Evolutionary conservation across 2,797 vertebrate genomes (phyloP).

Genomic region (Acanthurus tractus): DNA sequence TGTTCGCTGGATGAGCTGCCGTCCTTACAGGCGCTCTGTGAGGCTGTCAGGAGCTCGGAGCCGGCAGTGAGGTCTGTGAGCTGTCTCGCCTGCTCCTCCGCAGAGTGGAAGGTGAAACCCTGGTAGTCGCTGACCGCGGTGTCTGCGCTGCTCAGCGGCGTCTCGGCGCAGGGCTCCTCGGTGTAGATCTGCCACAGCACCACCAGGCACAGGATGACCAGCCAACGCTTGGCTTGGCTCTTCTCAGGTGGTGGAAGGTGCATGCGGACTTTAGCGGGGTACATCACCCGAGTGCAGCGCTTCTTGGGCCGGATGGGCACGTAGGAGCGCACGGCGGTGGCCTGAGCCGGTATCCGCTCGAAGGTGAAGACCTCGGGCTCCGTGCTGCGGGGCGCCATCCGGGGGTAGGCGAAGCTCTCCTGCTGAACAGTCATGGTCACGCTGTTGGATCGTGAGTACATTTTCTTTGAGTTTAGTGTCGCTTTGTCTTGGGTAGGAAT

Average conservation of each 20-base stretch:
- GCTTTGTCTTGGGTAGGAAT: neutral
- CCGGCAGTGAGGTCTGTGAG: constrained; percentile 25
- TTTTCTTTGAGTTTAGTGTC: constrained; percentile 24
- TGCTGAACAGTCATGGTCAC: constrained; percentile 53
- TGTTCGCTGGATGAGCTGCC: constrained; percentile 3
- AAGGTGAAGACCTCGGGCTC: constrained; percentile 88
- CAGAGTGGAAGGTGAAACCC: constrained; percentile 70
- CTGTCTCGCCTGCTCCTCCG: constrained; percentile 69
- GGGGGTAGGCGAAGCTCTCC: constrained; percentile 66
- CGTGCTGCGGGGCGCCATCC: constrained; percentile 72
- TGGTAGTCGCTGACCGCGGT: constrained; percentile 59
- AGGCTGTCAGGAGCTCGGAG: constrained; percentile 17
- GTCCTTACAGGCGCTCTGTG: neutral
- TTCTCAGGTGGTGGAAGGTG: constrained; percentile 85
- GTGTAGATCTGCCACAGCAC: constrained; percentile 87
- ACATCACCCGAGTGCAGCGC: constrained; percentile 84
- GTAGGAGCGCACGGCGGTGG: constrained; percentile 62
- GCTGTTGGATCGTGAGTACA: constrained; percentile 77
- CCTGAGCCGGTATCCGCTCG: constrained; percentile 74
- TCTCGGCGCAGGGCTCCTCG: constrained; percentile 76
- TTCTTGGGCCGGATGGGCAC: constrained; percentile 76
- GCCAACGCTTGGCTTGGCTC: constrained; percentile 84
- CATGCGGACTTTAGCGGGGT: constrained; percentile 86
- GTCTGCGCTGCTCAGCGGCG: constrained; percentile 38
- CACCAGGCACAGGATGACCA: constrained; percentile 83